These are phyloP conservation scores for Platyrinchus mystaceus DNA, from an alignment of 2,797 vertebrate genomes.

Conservation along the genomic window DNA sequence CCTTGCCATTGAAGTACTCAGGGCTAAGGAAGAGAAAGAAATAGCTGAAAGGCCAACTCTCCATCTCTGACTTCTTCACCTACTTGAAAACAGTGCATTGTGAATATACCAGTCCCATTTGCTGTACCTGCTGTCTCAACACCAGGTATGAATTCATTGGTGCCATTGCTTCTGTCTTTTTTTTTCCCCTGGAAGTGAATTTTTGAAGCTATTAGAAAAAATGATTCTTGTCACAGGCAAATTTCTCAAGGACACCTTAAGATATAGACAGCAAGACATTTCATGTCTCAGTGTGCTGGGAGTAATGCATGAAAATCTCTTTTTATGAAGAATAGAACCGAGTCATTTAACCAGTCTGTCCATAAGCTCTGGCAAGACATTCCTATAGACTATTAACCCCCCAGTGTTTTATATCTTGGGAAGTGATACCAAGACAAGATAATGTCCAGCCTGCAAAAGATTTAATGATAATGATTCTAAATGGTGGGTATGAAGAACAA, in stretches of 20 bases:
- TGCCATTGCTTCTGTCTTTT: background rate
- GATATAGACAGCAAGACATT: background rate
- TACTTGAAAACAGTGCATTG: background rate
- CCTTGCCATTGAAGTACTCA: background rate
- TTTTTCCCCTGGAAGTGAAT: background rate
- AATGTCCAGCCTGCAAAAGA: slow-evolving; percentile 46
- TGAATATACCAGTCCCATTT: background rate
- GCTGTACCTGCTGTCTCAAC: background rate
- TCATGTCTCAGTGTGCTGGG: background rate
- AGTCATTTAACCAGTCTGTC: slow-evolving; percentile 32
- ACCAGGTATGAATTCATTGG: background rate
- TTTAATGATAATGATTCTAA: slow-evolving; percentile 25
- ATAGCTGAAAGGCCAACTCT: background rate
- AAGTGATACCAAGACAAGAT: slow-evolving; percentile 48
- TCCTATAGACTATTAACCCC: slow-evolving; percentile 40
- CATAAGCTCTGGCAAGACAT: slow-evolving; percentile 26
- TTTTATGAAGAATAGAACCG: background rate
- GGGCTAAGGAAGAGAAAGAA: background rate
- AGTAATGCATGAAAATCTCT: slow-evolving; percentile 47
- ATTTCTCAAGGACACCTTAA: slow-evolving; percentile 32
- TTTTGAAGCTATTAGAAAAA: background rate
- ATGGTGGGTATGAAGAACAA: background rate
- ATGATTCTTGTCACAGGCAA: background rate
- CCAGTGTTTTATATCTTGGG: slow-evolving; percentile 24
- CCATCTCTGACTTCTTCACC: background rate